These are phyloP conservation scores for Ciconia stormi DNA, from an alignment of 2,113 vertebrate species.

Conservation along the genomic window DNA sequence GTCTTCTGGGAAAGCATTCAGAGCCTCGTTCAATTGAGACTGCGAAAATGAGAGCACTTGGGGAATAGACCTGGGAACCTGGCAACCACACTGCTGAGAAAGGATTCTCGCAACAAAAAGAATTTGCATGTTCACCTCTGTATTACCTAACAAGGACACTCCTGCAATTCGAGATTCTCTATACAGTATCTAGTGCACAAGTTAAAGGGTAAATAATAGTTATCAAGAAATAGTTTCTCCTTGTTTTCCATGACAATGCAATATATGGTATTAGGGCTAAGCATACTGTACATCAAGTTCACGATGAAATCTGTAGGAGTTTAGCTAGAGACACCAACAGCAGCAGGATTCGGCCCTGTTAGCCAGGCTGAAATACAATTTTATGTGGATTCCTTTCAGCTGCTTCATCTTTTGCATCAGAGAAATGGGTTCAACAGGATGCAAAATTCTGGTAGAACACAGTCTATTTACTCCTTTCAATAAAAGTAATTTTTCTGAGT, in stretches of 20 bases:
- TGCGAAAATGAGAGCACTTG: slow-evolving; percentile 53
- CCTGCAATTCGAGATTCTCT: not conserved
- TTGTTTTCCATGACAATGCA: not conserved
- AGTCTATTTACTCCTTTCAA: not conserved
- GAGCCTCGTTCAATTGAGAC: slow-evolving; percentile 21
- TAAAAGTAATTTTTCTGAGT: not conserved
- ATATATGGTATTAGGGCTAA: not conserved
- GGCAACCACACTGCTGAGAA: slow-evolving; percentile 41
- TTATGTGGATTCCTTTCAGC: not conserved
- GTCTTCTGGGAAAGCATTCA: slow-evolving; percentile 49
- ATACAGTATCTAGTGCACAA: not conserved
- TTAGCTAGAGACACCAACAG: not conserved
- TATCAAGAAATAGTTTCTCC: not conserved
- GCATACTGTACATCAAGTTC: not conserved
- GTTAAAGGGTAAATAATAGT: not conserved
- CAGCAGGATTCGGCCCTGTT: not conserved
- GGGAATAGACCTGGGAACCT: slow-evolving; percentile 44
- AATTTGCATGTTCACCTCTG: slow-evolving; percentile 17
- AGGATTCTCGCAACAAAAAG: not conserved
- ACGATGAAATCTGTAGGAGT: not conserved
- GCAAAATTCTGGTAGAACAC: not conserved
- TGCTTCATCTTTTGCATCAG: not conserved
- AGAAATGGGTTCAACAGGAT: not conserved
- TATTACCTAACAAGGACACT: not conserved
- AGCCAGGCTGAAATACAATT: not conserved